phyloP scores from a whole-genome alignment of 2,113 vertebrate species.

The Bothrops jararaca region DNA sequence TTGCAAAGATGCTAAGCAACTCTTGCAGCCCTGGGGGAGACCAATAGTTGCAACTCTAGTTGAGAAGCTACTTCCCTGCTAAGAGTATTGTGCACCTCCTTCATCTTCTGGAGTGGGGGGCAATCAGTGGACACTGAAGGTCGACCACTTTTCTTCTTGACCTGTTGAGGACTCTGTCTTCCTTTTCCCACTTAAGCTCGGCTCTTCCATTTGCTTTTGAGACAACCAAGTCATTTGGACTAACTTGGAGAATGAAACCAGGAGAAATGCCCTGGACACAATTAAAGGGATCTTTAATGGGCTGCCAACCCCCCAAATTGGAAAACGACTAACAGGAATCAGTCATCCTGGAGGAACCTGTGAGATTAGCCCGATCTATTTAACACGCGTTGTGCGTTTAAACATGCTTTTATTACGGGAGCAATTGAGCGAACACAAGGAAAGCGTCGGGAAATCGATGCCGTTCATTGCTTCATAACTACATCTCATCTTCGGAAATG shows the following conservation, averaged over 20 bases:
- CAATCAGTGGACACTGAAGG: not conserved
- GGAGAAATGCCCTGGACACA: not conserved
- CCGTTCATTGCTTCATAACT: not conserved
- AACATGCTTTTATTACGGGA: not conserved
- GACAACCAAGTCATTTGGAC: not conserved
- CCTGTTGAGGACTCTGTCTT: not conserved
- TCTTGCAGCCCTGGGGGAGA: not conserved
- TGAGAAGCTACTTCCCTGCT: not conserved
- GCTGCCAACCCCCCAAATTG: not conserved
- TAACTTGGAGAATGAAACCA: not conserved
- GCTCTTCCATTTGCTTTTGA: not conserved
- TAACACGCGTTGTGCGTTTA: not conserved
- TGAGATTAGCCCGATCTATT: not conserved
- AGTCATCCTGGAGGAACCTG: not conserved
- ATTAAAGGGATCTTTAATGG: conserved; percentile 11
- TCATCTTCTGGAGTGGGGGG: not conserved
- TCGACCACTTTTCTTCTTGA: too few relatives aligned
- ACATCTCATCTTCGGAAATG: conserved; percentile 1
- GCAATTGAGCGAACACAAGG: not conserved
- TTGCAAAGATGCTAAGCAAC: not conserved
- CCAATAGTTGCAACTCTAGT: not conserved
- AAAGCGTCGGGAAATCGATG: not conserved
- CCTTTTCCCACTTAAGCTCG: not conserved
- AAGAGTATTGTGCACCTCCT: too few relatives aligned
- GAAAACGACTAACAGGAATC: not conserved